These are phyloP conservation scores for Gastracanthus pulcherrimus DNA, from an alignment of 2,888 invertebrate species.

Conservation along the genomic window DNA sequence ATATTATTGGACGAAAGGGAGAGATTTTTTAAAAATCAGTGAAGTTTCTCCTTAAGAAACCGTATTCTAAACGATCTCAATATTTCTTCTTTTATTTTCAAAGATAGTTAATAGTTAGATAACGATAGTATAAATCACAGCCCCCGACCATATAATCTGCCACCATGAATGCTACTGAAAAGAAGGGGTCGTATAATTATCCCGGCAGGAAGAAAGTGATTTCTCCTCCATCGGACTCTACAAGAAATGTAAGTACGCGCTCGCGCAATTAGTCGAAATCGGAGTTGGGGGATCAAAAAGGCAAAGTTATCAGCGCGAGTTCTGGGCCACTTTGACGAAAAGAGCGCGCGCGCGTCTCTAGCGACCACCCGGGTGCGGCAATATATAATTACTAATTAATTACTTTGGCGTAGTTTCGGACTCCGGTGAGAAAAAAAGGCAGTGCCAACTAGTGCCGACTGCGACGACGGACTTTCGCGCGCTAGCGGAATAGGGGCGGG, in stretches of 20 bases:
- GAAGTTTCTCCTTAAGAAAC: too few relatives aligned
- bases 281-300: slow-evolving; percentile 66
- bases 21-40: too few relatives aligned
- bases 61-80: too few relatives aligned
- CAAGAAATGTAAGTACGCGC: not conserved
- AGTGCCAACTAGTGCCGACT: too few relatives aligned
- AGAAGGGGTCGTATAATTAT: slow-evolving; percentile 18
- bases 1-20: too few relatives aligned
- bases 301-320: slow-evolving; percentile 64
- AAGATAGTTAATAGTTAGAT: too few relatives aligned
- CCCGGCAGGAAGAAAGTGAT: slow-evolving; percentile 7
- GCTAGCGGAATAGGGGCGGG: too few relatives aligned
- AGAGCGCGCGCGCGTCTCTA: too few relatives aligned
- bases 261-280: slow-evolving; percentile 61
- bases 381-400: slow-evolving; percentile 55
- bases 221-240: not conserved
- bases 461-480: too few relatives aligned
- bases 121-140: not conserved
- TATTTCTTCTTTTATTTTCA: too few relatives aligned
- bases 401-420: slow-evolving; percentile 45
- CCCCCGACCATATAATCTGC: not conserved
- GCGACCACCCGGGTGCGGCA: slow-evolving; percentile 22
- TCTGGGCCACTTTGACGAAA: slow-evolving; percentile 44
- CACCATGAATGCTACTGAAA: slow-evolving; percentile 5
- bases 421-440: not conserved